Evolutionary conservation across 2,113 vertebrate species (phyloP), one percentile per base, ranked within the genome.

Genomic region (Syngnathus scovelli): DNA sequence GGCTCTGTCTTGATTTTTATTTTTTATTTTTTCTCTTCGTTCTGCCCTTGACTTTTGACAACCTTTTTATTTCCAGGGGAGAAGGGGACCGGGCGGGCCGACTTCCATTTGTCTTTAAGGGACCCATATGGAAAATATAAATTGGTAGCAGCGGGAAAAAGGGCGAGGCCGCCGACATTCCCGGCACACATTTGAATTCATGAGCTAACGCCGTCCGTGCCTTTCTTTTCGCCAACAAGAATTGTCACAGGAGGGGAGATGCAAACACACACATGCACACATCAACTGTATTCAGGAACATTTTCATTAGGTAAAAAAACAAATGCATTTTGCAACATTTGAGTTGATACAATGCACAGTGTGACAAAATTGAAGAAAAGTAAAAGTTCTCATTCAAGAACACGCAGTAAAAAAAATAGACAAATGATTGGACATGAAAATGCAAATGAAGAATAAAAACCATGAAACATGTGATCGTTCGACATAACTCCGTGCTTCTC

Each of bases 101-200:
- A 88, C 85, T 89, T 89, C 83, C 77, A 82, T 88, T 87, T 81
- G 80, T 76, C 67, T 71, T 86, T 87, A 88, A 88, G 86, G 80
- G 81, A 88, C 87, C 89, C 78, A 80, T 88, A 90, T 90, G 85
- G 87, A 91, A 91, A 90, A 90, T 89, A 90, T 87, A 92, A 92
- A 90, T 91, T 87, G 87, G 79, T 88, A 84, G 83, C 88, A 78
- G 85, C 81, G 81, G 89, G 85, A 78, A 71, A 58, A 78, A 69
- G 72, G 59, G 37, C 67, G 58, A 82, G 82, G 76, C 61, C 78
- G 86, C 90, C 90, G 88, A 82, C 80, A 89, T 91, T 92, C 83
- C 12, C 72, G 68, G 68, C 81, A 77, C 65, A 67, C 38, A 83
- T 85, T 86, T 85, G 74, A 84, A 89, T 90, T 89, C 85, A 86